These are phyloP conservation scores for Emmelina monodactyla DNA, from an alignment of 2,888 invertebrate species.

Conservation along the genomic window DNA sequence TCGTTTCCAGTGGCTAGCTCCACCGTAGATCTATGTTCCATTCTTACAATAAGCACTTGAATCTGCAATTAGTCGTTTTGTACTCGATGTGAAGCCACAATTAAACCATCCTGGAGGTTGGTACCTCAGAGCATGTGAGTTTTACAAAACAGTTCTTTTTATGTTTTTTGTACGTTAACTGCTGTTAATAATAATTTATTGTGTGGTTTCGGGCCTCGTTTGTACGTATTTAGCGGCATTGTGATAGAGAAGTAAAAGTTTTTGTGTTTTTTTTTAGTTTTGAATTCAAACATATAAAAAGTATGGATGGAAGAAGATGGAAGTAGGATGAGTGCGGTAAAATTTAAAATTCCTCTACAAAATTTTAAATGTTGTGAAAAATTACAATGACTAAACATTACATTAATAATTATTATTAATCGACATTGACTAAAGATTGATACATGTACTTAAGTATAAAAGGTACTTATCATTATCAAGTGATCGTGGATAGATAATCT, in stretches of 20 bases:
- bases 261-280: neutral
- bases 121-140: slow-evolving; percentile 20
- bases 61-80: slow-evolving; percentile 60
- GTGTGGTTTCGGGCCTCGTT: slow-evolving; percentile 19
- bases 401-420: too few relatives aligned
- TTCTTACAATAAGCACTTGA: slow-evolving; percentile 47
- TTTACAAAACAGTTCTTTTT: slow-evolving; percentile 37
- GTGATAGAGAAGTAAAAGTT: neutral
- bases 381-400: too few relatives aligned
- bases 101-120: slow-evolving; percentile 45
- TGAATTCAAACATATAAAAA: too few relatives aligned
- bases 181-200: slow-evolving; percentile 25
- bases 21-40: slow-evolving; percentile 12
- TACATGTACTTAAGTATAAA: too few relatives aligned
- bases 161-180: slow-evolving; percentile 25
- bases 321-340: too few relatives aligned
- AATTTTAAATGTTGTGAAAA: too few relatives aligned
- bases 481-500: too few relatives aligned
- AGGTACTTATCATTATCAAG: too few relatives aligned
- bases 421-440: too few relatives aligned
- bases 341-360: too few relatives aligned
- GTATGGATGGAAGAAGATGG: too few relatives aligned
- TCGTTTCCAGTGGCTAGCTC: too few relatives aligned
- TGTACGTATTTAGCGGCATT: slow-evolving; percentile 10
- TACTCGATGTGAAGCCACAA: slow-evolving; percentile 52